Percentiles rank a stretch among this genome's conserved stretches.
Conservation (phyloP, 2,797 vertebrate genomes). For the Tenualosa ilisha region DNA sequence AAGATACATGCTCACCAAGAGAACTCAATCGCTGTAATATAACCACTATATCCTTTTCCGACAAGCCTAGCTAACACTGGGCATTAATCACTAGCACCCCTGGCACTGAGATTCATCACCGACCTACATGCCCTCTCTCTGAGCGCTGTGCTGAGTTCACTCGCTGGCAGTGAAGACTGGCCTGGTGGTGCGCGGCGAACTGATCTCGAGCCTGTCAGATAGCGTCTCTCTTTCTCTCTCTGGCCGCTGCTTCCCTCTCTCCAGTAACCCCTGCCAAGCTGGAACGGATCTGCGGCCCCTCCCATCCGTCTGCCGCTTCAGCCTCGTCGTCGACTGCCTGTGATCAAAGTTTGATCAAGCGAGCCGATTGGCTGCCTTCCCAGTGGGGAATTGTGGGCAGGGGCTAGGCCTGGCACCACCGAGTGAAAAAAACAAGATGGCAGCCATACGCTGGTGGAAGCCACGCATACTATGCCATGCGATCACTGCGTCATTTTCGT, state of each 20-base stretch:
- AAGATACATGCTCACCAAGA: neutral
- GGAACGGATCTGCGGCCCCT: neutral
- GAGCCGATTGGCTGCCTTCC: neutral
- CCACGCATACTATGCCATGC: neutral
- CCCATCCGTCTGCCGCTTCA: neutral
- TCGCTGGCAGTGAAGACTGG: neutral
- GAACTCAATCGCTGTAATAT: slow-evolving; percentile 2
- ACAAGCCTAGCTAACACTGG: neutral
- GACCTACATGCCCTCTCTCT: neutral
- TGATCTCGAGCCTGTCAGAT: neutral
- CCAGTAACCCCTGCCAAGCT: neutral
- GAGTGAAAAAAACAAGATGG: neutral
- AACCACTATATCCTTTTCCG: neutral
- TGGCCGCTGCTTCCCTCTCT: neutral
- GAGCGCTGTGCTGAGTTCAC: neutral
- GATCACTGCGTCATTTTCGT: neutral
- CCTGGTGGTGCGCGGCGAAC: neutral
- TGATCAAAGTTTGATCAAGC: slow-evolving; percentile 14
- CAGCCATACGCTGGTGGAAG: neutral
- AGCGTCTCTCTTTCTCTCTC: neutral
- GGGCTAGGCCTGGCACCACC: neutral
- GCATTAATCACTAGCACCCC: neutral
- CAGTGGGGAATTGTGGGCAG: neutral
- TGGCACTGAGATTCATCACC: neutral
- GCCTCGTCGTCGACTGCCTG: neutral